phyloP scores from a whole-genome alignment of 2,113 vertebrate genomes.

The Podarcis raffonei region DNA sequence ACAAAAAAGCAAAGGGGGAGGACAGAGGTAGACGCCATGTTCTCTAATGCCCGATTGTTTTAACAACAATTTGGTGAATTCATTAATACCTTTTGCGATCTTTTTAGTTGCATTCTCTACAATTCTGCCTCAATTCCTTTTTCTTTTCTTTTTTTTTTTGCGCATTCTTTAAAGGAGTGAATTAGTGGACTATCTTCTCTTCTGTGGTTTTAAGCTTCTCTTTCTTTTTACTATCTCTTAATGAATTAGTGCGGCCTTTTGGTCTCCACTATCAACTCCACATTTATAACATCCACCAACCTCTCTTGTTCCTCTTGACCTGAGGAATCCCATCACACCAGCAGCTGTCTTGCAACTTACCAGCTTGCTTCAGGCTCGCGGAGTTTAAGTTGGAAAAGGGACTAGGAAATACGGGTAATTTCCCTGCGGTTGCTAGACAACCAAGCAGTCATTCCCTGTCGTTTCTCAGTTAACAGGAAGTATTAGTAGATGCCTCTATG shows the following conservation, averaged over 20 bases:
- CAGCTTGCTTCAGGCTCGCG: not conserved
- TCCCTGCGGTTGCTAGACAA: not conserved
- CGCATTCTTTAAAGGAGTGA: not conserved
- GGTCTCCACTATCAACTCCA: not conserved
- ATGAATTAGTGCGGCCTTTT: not conserved
- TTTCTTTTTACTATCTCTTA: not conserved
- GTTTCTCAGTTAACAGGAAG: not conserved
- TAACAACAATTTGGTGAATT: not conserved
- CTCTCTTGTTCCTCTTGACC: not conserved
- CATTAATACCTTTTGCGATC: not conserved
- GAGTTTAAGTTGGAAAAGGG: not conserved
- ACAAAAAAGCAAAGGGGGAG: not conserved
- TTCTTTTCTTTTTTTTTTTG: not conserved
- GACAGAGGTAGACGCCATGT: not conserved
- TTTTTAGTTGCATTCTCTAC: not conserved
- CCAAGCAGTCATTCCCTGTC: not conserved
- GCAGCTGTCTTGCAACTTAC: not conserved
- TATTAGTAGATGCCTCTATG: not conserved
- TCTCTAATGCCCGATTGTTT: not conserved
- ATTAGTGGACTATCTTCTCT: not conserved
- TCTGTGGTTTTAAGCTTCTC: not conserved
- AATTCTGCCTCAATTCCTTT: not conserved
- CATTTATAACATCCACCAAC: not conserved
- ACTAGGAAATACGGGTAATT: not conserved
- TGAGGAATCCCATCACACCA: not conserved